A percentile compares a stretch with the other conserved stretches of the same genome.
Evolutionary conservation across 1,140 invertebrate genomes (phyloP).

Genomic region (Prorops nasuta): DNA sequence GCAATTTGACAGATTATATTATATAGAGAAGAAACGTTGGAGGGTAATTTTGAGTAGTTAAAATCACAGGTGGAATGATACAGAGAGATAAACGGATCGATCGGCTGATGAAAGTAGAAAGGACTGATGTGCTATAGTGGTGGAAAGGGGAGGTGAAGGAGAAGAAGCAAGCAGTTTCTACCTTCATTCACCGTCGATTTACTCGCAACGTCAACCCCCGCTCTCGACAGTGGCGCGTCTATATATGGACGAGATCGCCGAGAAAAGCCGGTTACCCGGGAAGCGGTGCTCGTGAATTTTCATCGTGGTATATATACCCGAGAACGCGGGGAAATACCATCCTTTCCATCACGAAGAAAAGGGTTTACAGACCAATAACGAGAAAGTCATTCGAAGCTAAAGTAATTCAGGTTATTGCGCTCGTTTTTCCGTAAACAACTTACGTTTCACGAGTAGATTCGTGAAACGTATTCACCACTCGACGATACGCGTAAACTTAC

Average conservation of each 20-base stretch:
- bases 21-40: too few species aligned
- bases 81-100: too few species aligned
- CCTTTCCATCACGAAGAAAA: not conserved
- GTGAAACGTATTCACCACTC: slow-evolving; percentile 7
- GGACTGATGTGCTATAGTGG: too few species aligned
- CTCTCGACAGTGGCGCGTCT: too few species aligned
- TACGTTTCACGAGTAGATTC: slow-evolving; percentile 9
- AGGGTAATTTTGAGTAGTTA: too few species aligned
- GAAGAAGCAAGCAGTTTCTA: too few species aligned
- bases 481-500: slow-evolving; percentile 6
- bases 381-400: not conserved
- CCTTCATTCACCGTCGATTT: too few species aligned
- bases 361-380: not conserved
- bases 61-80: too few species aligned
- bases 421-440: not conserved
- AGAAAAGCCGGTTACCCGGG: not conserved
- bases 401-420: not conserved
- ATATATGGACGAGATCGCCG: not conserved
- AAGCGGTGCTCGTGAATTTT: not conserved
- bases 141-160: too few species aligned
- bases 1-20: too few species aligned
- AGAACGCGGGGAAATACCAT: not conserved
- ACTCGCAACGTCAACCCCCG: too few species aligned
- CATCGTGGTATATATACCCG: not conserved
- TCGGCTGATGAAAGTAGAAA: too few species aligned